Conservation (phyloP, 2,888 invertebrate genomes). For the Drosophila lacicola region DNA sequence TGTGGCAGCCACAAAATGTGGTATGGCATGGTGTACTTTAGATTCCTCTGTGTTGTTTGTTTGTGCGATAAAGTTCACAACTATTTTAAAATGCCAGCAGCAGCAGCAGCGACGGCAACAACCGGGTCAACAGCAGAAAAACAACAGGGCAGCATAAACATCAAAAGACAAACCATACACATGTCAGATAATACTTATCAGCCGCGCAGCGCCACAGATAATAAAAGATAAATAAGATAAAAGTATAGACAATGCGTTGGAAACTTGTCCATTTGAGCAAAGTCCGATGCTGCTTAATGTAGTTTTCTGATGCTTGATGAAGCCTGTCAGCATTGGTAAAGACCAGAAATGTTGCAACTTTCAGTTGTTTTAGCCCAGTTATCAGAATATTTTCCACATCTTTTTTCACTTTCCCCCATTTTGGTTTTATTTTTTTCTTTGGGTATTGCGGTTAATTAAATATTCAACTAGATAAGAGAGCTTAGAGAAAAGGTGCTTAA, state of each 20-base stretch:
- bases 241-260: constrained; percentile 22
- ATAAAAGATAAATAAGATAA: constrained; percentile 73
- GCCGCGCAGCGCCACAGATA: constrained; percentile 59
- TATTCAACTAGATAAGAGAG: constrained; percentile 70
- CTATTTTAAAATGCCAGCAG: constrained; percentile 68
- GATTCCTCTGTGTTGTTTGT: constrained; percentile 32
- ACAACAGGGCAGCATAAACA: constrained; percentile 33
- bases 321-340: constrained; percentile 31
- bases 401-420: constrained; percentile 35
- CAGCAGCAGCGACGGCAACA: constrained; percentile 27
- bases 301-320: constrained; percentile 21
- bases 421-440: constrained; percentile 13
- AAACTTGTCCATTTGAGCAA: constrained; percentile 17
- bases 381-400: constrained; percentile 37
- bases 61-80: constrained; percentile 67
- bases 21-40: constrained; percentile 19
- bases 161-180: constrained; percentile 47
- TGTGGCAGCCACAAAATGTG: constrained; percentile 60
- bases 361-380: constrained; percentile 56
- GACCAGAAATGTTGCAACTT: constrained; percentile 49
- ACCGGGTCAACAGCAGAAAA: constrained; percentile 10
- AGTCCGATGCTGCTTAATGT: constrained; percentile 7
- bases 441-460: constrained; percentile 74
- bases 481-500: constrained; percentile 69
- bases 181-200: constrained; percentile 73